Percentiles rank a stretch among this genome's conserved stretches.
These are phyloP conservation scores for Cheilosia impressa DNA, from an alignment of 2,888 invertebrate genomes.

Conservation along the genomic window DNA sequence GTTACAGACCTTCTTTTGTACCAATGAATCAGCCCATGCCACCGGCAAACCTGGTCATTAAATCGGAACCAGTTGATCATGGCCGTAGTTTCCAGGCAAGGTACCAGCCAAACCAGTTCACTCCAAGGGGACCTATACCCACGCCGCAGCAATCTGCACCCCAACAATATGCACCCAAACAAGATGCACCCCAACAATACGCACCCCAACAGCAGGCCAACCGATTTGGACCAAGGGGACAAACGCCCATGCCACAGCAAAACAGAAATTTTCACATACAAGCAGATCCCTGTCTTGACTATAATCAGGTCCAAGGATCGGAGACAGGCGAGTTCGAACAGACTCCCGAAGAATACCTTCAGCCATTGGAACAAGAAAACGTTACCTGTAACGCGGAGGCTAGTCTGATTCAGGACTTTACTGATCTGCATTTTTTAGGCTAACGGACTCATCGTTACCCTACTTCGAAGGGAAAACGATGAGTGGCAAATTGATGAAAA, in stretches of 20 bases:
- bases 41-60: background rate
- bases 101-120: constrained; percentile 1
- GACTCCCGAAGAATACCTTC: constrained; percentile 1
- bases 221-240: constrained; percentile 10
- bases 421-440: background rate
- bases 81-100: constrained; percentile 15
- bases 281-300: background rate
- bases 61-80: constrained; percentile 10
- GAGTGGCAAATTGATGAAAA: too few species aligned
- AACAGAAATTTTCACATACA: constrained; percentile 2
- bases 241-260: background rate
- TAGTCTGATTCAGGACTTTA: background rate
- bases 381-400: background rate
- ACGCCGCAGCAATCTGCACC: constrained; percentile 4
- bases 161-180: too few species aligned
- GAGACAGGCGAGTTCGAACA: background rate
- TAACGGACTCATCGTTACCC: too few species aligned
- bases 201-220: constrained; percentile 7
- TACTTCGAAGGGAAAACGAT: too few species aligned
- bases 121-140: background rate
- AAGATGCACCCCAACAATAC: constrained; percentile 13
- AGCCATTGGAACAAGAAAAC: background rate
- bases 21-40: background rate
- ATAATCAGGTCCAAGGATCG: background rate
- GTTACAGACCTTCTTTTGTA: background rate